Evolutionary conservation across 2,797 vertebrate genomes (phyloP), one percentile per base, ranked within the genome.

Genomic region (Sardinella longiceps): DNA sequence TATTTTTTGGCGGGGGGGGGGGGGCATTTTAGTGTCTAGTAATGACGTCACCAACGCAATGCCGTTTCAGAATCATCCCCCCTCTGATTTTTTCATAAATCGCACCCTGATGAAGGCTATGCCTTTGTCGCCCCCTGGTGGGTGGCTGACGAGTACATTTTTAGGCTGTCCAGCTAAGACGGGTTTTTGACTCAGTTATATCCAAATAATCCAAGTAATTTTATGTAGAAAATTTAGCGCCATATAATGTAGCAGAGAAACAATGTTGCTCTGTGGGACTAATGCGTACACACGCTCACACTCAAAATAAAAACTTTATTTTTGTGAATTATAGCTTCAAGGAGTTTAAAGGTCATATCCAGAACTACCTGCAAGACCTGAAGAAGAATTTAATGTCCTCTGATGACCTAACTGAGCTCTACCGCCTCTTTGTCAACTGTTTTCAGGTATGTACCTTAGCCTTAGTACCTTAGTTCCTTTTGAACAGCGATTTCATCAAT

Each of bases 391-490:
- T 95, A 46, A 88, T 95, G 0, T 84, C 43, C 20, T 25, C 0
- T 37, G 91, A 92, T 1, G 95, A 95, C 87, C 88, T 46, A 5
- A 93, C 92, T 12, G 92, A 95, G 56, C 95, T 96, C 81, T 94
- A 95, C 89, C 88, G 92, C 83, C 92, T 96, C 80, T 95, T 96
- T 81, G 92, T 94, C 87, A 95, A 93, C 91, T 95, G 95, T 88
- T 95, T 95, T 89, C 94, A 96, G 92, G 95, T 94, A 85, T 87
- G 63, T 39, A 1, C 6, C 70, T 39, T 7, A 43, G 37, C n/a
- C n/a, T n/a, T n/a, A n/a, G n/a, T n/a, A n/a, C n/a, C n/a, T n/a
- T n/a, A n/a, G 2, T 25, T 18, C 12, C 7, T 39, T 20, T 77
- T 23, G 15, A 43, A 7, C n/a, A 23, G 3, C 11, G 12, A 48